Percentiles rank a stretch among this genome's conserved stretches.
These are phyloP conservation scores for Megathymus violae DNA, from an alignment of 1,140 invertebrate genomes.

Conservation along the genomic window DNA sequence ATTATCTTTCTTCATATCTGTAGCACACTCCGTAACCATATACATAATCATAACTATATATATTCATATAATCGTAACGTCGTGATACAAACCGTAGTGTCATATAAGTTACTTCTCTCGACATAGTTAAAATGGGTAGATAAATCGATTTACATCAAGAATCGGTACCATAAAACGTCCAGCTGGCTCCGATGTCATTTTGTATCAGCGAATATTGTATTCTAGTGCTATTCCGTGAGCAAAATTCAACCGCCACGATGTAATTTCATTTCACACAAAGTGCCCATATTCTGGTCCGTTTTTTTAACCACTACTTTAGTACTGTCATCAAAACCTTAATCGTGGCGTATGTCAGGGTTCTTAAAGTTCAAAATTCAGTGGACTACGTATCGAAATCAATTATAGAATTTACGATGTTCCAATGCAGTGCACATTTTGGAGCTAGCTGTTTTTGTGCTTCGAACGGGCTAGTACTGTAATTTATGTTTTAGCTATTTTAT, in stretches of 20 bases:
- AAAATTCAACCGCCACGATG: conserved; percentile 31
- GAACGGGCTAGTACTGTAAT: conserved; percentile 4
- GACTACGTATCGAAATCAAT: conserved; percentile 13
- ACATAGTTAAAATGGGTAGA: too few species aligned
- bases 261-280: conserved; percentile 31
- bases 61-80: too few species aligned
- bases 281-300: conserved; percentile 29
- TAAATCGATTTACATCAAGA: too few species aligned
- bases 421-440: conserved; percentile 15
- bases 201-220: conserved; percentile 31
- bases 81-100: too few species aligned
- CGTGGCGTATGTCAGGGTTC: background rate
- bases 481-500: background rate
- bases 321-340: conserved; percentile 1
- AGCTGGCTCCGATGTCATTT: conserved; percentile 19
- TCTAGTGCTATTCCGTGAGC: conserved; percentile 18
- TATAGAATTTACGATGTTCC: conserved; percentile 27
- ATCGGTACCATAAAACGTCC: background rate
- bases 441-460: conserved; percentile 23
- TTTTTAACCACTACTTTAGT: conserved; percentile 29
- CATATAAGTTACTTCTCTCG: too few species aligned
- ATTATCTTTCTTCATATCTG: too few species aligned
- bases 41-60: too few species aligned
- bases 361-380: conserved; percentile 26
- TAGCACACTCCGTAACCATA: too few species aligned